Percentiles rank a stretch among this genome's conserved stretches.
Evolutionary conservation across 2,113 vertebrate genomes (phyloP).

Genomic region (Amphiprion ocellaris): DNA sequence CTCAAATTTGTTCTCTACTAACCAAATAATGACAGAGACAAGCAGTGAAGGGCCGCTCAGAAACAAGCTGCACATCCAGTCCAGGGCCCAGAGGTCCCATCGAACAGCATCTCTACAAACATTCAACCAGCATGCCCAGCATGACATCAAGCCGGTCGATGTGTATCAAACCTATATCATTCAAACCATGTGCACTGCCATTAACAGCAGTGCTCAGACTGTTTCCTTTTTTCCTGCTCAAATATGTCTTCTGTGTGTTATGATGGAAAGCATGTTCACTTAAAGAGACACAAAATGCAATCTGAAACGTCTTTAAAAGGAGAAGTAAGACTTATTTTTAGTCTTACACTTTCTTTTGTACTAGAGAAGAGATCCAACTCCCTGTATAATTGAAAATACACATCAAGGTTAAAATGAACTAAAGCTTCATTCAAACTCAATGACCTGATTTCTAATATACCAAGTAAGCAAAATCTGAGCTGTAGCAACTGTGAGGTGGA

Average conservation of each 20-base stretch:
- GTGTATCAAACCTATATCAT: neutral
- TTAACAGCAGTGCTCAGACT: neutral
- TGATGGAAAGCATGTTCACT: neutral
- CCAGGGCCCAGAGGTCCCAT: neutral
- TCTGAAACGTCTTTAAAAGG: neutral
- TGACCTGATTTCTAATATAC: constrained; percentile 12
- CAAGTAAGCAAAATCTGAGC: constrained; percentile 17
- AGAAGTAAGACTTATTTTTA: neutral
- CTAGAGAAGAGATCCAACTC: neutral
- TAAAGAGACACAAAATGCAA: neutral
- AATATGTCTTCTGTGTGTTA: neutral
- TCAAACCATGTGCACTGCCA: neutral
- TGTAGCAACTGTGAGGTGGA: constrained; percentile 1
- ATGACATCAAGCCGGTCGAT: neutral
- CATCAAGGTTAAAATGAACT: neutral
- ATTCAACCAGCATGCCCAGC: neutral
- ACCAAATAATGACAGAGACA: neutral
- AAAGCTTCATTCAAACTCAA: neutral
- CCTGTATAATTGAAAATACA: neutral
- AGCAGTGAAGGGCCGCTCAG: neutral
- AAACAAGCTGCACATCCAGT: neutral
- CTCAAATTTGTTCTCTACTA: neutral
- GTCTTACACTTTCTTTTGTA: neutral
- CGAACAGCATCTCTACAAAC: neutral
- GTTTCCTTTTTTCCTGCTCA: neutral